Conservation (phyloP, 2,797 vertebrate species). For the Danio tinwini region DNA sequence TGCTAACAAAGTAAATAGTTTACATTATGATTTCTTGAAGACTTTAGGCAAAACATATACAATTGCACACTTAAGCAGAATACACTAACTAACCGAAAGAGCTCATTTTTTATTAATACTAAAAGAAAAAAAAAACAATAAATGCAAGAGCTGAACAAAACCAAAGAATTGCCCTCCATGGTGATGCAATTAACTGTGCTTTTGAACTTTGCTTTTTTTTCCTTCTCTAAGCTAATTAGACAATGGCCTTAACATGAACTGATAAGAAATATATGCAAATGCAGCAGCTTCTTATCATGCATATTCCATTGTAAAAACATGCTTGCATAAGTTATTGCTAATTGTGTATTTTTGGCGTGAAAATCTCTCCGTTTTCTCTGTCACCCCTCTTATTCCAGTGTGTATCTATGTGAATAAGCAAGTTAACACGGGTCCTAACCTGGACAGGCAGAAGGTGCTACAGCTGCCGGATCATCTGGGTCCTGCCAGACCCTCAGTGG, state of each 20-base stretch:
- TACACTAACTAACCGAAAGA: not conserved
- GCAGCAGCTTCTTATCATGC: not conserved
- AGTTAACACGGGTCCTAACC: constrained; percentile 89
- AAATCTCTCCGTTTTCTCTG: not conserved
- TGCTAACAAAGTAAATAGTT: too few species aligned
- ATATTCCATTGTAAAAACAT: not conserved
- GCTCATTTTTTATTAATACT: not conserved
- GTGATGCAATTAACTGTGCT: constrained; percentile 7
- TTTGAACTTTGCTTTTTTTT: not conserved
- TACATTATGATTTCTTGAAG: too few species aligned
- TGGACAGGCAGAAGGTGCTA: constrained; percentile 93
- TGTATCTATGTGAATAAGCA: constrained; percentile 98
- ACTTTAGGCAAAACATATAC: too few species aligned
- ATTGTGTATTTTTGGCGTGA: not conserved
- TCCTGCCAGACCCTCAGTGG: constrained; percentile 86
- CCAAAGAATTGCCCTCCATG: not conserved
- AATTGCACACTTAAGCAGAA: not conserved
- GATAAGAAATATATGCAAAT: not conserved
- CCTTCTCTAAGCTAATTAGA: not conserved
- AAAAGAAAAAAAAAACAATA: not conserved
- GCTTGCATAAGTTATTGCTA: not conserved
- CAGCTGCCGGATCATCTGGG: constrained; percentile 95
- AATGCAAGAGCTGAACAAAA: not conserved
- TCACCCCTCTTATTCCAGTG: constrained; percentile 71
- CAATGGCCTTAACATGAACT: not conserved